Conservation (phyloP, 2,113 vertebrate species). For the Abramis brama region DNA sequence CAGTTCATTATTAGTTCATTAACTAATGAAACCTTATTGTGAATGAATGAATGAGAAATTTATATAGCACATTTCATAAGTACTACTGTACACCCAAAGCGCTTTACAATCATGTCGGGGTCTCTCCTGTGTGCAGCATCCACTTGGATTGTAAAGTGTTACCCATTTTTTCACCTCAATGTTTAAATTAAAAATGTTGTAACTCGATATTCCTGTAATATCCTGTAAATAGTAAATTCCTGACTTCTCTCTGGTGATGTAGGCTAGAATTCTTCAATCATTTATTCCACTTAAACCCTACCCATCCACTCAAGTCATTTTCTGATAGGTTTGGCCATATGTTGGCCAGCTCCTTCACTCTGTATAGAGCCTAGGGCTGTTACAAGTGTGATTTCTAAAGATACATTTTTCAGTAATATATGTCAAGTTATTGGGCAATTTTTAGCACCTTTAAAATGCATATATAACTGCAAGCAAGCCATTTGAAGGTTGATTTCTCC, state of each 20-base stretch:
- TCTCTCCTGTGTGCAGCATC: too few relatives aligned
- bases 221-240: not conserved
- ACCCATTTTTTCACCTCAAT: not conserved
- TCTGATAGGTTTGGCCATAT: not conserved
- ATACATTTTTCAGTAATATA: not conserved
- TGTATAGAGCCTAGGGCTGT: not conserved
- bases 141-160: too few relatives aligned
- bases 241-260: not conserved
- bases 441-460: not conserved
- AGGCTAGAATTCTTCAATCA: not conserved
- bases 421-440: not conserved
- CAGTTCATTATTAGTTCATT: too few relatives aligned
- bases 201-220: not conserved
- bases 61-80: too few relatives aligned
- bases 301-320: not conserved
- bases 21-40: too few relatives aligned
- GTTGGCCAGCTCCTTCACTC: not conserved
- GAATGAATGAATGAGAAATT: too few relatives aligned
- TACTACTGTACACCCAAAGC: too few relatives aligned
- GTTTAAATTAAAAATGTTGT: not conserved
- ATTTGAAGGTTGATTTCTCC: not conserved
- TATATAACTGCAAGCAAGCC: not conserved
- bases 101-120: too few relatives aligned
- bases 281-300: not conserved
- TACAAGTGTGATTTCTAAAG: not conserved